Evolutionary conservation across 1,140 invertebrate species (phyloP).

Genomic region (Piezodorus guildinii): DNA sequence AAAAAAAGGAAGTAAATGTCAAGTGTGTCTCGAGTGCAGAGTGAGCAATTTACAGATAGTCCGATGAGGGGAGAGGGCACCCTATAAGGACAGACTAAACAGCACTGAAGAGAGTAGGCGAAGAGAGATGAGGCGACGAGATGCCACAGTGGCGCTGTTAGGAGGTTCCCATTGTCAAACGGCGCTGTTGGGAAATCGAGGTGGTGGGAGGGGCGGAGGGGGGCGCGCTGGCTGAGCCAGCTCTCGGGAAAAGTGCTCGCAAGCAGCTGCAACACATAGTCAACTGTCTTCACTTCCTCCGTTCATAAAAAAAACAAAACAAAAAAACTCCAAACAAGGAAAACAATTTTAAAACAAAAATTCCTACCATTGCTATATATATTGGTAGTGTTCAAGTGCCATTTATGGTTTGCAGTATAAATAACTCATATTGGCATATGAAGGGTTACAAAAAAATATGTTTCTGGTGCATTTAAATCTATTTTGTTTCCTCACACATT

Average conservation of each 20-base stretch:
- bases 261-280: slow-evolving; percentile 43
- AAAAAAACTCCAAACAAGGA: background rate
- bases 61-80: slow-evolving; percentile 15
- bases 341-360: background rate
- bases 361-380: slow-evolving; percentile 7
- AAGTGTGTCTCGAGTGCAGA: slow-evolving; percentile 22
- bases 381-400: background rate
- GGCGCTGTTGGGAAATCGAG: slow-evolving; percentile 10
- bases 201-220: slow-evolving; percentile 47
- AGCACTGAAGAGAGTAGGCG: background rate
- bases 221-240: slow-evolving; percentile 41
- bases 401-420: background rate
- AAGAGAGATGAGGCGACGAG: background rate
- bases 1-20: slow-evolving; percentile 12
- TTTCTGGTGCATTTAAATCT: too few relatives aligned
- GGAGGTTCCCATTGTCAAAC: slow-evolving; percentile 6
- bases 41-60: slow-evolving; percentile 29
- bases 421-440: too few relatives aligned
- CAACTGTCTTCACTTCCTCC: background rate
- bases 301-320: background rate
- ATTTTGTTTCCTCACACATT: too few relatives aligned
- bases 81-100: background rate
- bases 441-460: too few relatives aligned
- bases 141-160: background rate
- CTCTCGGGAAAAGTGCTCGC: slow-evolving; percentile 48